Evolutionary conservation across 2,113 vertebrate genomes (phyloP), one percentile per base, ranked within the genome.

Genomic region (Pomatostomus ruficeps): DNA sequence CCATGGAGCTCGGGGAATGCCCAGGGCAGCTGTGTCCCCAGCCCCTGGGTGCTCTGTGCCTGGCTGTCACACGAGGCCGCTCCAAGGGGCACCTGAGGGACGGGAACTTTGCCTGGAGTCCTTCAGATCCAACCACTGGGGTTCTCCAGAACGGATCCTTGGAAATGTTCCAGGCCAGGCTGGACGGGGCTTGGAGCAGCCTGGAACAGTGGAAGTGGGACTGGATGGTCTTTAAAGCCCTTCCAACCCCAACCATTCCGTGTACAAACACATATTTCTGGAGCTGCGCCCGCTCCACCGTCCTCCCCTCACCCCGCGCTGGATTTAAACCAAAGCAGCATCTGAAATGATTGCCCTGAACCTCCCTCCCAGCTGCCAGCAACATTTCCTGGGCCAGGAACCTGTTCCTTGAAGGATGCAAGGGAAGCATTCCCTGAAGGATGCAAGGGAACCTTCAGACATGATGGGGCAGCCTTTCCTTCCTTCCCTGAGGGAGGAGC

Each of bases 301-400:
- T 33, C 22, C n/a, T 77, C 15, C n/a, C 62, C 67, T 85, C 36
- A 46, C 9, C 58, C 68, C 0, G 0, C 8, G 38, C 62, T 68
- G 48, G 33, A 86, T 79, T 68, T 55, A 72, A 93, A 65, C 26
- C 17, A 48, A 46, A 86, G 35, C 1, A 3, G 42, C 57, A 45
- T 58, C 59, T 74, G 36, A 84, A 66, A 45, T 3, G 2, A 33
- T 55, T 35, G 36, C 71, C 26, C 29, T 42, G 72, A 82, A 72
- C 36, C 70, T 84, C 66, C 43, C 24, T 59, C 24, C 23, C 36
- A 67, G 29, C 57, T 63, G 38, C 57, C 77, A 66, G 52, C 40
- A 52, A 11, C 9, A 1, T 85, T 82, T 87, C 43, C 49, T 42
- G 28, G 48, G 36, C 58, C 67, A 76, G 48, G n/a, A n/a, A n/a